Conservation (phyloP, 2,113 vertebrate species). For the Petrocephalus microphthalmus region DNA sequence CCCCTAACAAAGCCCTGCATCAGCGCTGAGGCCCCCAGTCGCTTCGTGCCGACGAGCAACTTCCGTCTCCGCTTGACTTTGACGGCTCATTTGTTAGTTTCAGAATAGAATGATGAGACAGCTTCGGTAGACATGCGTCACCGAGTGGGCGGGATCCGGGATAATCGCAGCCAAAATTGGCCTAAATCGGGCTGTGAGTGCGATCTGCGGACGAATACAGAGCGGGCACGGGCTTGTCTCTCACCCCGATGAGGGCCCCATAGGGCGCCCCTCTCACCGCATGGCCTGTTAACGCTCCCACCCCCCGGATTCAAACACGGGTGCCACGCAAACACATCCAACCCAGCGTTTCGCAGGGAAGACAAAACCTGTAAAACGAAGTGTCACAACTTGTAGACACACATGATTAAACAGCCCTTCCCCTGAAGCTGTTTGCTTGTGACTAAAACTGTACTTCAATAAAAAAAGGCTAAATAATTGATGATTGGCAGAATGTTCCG, state of each 20-base stretch:
- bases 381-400: constrained; percentile 8
- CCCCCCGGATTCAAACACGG: neutral
- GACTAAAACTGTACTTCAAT: constrained; percentile 11
- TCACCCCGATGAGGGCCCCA: neutral
- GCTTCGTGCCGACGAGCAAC: constrained; percentile 37
- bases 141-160: neutral
- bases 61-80: constrained; percentile 32
- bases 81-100: constrained; percentile 44
- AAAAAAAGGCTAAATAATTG: constrained; percentile 14
- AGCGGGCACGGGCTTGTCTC: neutral
- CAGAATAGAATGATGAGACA: constrained; percentile 32
- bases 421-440: neutral
- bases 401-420: constrained; percentile 9
- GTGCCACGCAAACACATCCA: neutral
- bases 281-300: neutral
- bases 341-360: neutral
- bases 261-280: neutral
- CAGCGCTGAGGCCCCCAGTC: constrained; percentile 20
- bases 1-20: constrained; percentile 30
- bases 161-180: constrained; percentile 29
- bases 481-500: neutral
- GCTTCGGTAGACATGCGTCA: constrained; percentile 28
- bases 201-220: constrained; percentile 33
- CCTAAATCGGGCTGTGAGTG: constrained; percentile 50
- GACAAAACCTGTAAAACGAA: constrained; percentile 14